Evolutionary conservation across 2,888 invertebrate species (phyloP), one percentile per base, ranked within the genome.

Genomic region (Aproaerema taeniolella): DNA sequence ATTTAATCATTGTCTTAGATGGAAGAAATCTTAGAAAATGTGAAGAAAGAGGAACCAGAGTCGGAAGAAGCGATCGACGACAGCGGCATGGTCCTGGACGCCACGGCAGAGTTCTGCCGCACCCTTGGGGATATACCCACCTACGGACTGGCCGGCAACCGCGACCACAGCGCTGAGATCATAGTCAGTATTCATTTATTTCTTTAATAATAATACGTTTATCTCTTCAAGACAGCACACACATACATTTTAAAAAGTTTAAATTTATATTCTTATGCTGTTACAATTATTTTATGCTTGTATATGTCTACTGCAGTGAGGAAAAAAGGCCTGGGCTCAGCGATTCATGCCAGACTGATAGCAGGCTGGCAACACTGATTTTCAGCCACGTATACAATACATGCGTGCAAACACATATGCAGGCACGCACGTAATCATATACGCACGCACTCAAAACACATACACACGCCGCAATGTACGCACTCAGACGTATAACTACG

Each of bases 91-190:
- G 90, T 93, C 41, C 82, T 98, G 39, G 97, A 98, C 87, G 93
- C 96, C 1, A 98, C 97, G 1, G 97, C 98, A 0, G 98, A 98
- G 88, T 98, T 98, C 87, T 98, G 98, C 67, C 91, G 98, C 58
- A 96, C 97, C 31, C 88, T 98, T 5, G 97, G 98, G 1, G 97
- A 98, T 70, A 97, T 97, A 60, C 97, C 98, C 41, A 97, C 97
- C 0, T 97, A 97, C 69, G 97, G 96, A 10, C 92, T 92, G 72
- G 93, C 96, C 12, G 96, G 96, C 20, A 96, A 97, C 82, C 88
- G 96, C 20, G 95, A 96, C 62, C 93, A 93, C 52, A 91, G 91
- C 39, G 86, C 88, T 2, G 89, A 90, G 61, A 86, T 90, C 62
- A 86, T 90, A 80, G 83, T 82, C 1, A 25, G 54, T 49, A 24